Percentiles rank a stretch among this genome's conserved stretches.
These are phyloP conservation scores for Tricholaema leucomelas DNA, from an alignment of 2,113 vertebrate species.

Conservation along the genomic window DNA sequence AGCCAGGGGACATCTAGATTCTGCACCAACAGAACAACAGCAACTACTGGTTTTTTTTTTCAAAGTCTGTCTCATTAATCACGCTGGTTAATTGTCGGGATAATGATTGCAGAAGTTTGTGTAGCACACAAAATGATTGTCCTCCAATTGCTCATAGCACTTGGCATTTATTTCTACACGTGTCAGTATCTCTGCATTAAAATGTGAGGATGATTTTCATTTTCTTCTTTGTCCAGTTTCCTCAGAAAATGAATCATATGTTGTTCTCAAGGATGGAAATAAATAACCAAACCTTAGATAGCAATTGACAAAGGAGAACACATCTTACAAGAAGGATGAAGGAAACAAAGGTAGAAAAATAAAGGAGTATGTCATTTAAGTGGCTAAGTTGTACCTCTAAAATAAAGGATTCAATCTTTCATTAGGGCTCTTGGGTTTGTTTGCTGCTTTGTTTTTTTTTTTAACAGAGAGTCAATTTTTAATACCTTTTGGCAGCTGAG, in stretches of 20 bases:
- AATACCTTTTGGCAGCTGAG: background rate
- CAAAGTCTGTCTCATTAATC: conserved; percentile 19
- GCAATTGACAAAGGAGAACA: background rate
- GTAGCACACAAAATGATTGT: conserved; percentile 55
- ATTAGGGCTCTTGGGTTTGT: background rate
- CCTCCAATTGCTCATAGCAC: background rate
- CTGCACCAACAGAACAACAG: background rate
- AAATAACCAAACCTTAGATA: conserved; percentile 24
- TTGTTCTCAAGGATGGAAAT: conserved; percentile 46
- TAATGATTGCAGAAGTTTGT: conserved; percentile 54
- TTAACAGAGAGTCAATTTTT: background rate
- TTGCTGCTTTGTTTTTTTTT: background rate
- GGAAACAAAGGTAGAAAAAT: background rate
- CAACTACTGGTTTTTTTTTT: background rate
- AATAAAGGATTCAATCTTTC: background rate
- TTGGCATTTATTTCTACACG: background rate
- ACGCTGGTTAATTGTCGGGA: conserved; percentile 44
- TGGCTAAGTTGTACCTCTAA: background rate
- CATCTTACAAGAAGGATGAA: background rate
- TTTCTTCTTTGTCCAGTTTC: conserved; percentile 21
- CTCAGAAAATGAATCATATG: background rate
- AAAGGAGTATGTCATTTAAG: background rate
- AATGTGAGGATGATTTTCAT: conserved; percentile 1
- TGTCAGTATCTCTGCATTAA: conserved; percentile 14
- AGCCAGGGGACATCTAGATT: background rate